phyloP scores from a whole-genome alignment of 1,140 invertebrate genomes.

The Capitella teleta region DNA sequence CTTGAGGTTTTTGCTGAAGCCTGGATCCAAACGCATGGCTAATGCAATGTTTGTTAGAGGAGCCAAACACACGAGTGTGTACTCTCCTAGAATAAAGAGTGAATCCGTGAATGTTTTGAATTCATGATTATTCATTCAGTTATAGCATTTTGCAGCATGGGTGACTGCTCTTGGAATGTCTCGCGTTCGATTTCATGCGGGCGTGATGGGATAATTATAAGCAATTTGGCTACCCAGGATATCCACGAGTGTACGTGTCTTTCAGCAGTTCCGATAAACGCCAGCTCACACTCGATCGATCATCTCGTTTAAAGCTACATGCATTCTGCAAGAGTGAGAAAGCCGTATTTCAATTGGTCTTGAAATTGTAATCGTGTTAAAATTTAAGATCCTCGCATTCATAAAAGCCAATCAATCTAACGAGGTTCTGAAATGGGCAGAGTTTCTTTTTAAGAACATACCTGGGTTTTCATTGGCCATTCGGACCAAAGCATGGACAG shows the following conservation, averaged over 20 bases:
- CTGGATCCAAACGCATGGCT: constrained; percentile 54
- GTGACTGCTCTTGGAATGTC: no score
- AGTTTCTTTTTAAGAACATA: background rate
- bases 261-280: background rate
- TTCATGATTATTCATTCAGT: background rate
- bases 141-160: background rate
- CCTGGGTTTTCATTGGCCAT: background rate
- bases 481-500: background rate
- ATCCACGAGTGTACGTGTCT: background rate
- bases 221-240: background rate
- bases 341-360: background rate
- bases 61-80: constrained; percentile 52
- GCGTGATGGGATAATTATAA: background rate
- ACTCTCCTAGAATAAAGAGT: constrained; percentile 21
- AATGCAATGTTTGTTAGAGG: constrained; percentile 68
- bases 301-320: background rate
- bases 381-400: background rate
- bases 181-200: background rate
- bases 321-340: background rate
- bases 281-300: background rate
- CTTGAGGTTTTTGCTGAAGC: constrained; percentile 51
- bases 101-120: background rate
- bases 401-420: background rate
- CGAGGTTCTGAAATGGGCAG: background rate
- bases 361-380: background rate